Evolutionary conservation across 64 coral and sea anemone species (phyloP).

Genomic region (Porites australiensis): DNA sequence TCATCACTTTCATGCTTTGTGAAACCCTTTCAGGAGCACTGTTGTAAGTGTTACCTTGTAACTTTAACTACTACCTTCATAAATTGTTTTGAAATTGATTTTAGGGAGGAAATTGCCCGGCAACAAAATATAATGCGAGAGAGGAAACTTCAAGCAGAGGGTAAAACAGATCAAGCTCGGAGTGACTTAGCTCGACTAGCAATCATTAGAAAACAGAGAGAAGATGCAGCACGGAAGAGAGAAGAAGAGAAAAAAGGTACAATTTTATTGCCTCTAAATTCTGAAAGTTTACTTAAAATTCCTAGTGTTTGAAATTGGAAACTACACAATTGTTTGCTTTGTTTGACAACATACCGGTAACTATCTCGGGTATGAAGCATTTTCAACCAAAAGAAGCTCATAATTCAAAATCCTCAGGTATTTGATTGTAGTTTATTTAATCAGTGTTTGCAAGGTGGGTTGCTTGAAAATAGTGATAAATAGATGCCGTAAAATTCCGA

Average conservation of each 20-base stretch:
- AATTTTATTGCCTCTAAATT: neutral
- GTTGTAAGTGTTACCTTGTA: neutral
- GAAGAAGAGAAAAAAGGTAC: conserved; percentile 94
- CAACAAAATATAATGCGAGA: conserved; percentile 66
- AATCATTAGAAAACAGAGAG: conserved; percentile 88
- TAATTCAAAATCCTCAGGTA: too few species aligned
- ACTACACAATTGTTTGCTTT: too few species aligned
- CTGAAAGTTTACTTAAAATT: neutral
- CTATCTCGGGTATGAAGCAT: too few species aligned
- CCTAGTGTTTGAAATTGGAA: neutral
- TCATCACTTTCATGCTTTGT: too few species aligned
- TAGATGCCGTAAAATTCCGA: too few species aligned
- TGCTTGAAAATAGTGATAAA: too few species aligned
- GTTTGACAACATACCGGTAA: too few species aligned
- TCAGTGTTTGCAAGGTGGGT: too few species aligned
- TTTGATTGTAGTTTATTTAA: too few species aligned
- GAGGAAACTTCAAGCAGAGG: conserved; percentile 76
- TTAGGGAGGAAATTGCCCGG: conserved; percentile 86
- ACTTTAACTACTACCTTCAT: neutral
- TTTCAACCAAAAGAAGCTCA: too few species aligned
- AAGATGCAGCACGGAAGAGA: conserved; percentile 82
- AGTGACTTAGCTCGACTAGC: conserved; percentile 89
- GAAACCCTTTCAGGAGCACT: too few species aligned
- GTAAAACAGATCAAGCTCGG: conserved; percentile 90
- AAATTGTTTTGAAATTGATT: neutral